Evolutionary conservation across 2,113 vertebrate species (phyloP).

Genomic region (Percopsis transmontana): DNA sequence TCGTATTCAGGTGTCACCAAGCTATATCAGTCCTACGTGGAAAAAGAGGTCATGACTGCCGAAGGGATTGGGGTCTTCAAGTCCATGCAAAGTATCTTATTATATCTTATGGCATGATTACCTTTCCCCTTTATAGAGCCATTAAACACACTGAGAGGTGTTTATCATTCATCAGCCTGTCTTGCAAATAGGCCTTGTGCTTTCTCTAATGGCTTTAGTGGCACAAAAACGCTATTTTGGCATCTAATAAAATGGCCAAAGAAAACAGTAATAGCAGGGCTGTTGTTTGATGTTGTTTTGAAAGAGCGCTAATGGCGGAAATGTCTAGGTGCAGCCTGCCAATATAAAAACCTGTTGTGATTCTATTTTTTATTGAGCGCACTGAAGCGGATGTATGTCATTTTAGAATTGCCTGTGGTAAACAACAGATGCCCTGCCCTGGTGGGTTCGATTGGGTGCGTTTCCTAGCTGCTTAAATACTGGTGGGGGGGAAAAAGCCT

Average conservation of each 20-base stretch:
- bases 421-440: slow-evolving; percentile 23
- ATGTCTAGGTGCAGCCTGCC: background rate
- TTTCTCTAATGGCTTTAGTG: slow-evolving; percentile 9
- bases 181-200: slow-evolving; percentile 28
- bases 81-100: slow-evolving; percentile 51
- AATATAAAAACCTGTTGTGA: slow-evolving; percentile 11
- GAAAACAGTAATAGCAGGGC: background rate
- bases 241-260: background rate
- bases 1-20: slow-evolving; percentile 22
- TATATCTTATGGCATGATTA: slow-evolving; percentile 33
- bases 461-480: background rate
- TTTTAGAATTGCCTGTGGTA: slow-evolving; percentile 11
- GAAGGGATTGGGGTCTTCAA: slow-evolving; percentile 39
- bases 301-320: background rate
- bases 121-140: slow-evolving; percentile 26
- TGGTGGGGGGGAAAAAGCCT: background rate
- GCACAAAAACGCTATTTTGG: background rate
- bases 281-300: slow-evolving; percentile 22
- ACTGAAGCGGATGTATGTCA: slow-evolving; percentile 32
- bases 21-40: slow-evolving; percentile 23
- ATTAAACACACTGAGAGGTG: slow-evolving; percentile 34
- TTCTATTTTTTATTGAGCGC: slow-evolving; percentile 16
- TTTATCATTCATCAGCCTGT: slow-evolving; percentile 34
- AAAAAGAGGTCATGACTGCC: slow-evolving; percentile 19
- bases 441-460: background rate